These are phyloP conservation scores for Andrena hattorfiana DNA, from an alignment of 2,888 invertebrate species.

Conservation along the genomic window DNA sequence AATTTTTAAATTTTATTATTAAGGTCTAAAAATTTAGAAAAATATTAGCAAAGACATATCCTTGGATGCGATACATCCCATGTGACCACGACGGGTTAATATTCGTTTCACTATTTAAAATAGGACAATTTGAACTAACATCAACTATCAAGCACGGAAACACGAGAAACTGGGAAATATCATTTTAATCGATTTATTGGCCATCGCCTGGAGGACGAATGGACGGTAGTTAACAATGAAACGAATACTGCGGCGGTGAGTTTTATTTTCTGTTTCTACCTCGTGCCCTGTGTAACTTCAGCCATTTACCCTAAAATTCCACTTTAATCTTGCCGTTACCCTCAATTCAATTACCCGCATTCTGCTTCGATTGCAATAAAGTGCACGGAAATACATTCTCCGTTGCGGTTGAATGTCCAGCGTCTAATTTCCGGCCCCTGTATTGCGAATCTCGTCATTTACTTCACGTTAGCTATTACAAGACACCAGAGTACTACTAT, in stretches of 20 bases:
- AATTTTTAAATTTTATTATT: too few relatives aligned
- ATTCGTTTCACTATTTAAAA: too few relatives aligned
- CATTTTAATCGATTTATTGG: background rate
- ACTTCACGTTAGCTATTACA: background rate
- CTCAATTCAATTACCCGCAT: conserved; percentile 45
- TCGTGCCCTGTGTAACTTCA: background rate
- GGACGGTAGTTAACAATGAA: background rate
- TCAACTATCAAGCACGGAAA: too few relatives aligned
- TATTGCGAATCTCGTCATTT: conserved; percentile 34
- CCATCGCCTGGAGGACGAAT: background rate
- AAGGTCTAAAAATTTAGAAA: too few relatives aligned
- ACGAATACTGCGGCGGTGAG: background rate
- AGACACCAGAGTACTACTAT: background rate
- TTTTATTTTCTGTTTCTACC: background rate
- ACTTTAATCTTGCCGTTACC: conserved; percentile 15
- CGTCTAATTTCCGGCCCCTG: conserved; percentile 41
- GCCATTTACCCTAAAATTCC: conserved; percentile 19
- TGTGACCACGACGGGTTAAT: too few relatives aligned
- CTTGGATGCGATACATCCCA: too few relatives aligned
- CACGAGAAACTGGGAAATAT: background rate
- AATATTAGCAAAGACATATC: too few relatives aligned
- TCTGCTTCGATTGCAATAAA: conserved; percentile 39
- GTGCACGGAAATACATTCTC: conserved; percentile 38
- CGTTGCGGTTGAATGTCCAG: conserved; percentile 32
- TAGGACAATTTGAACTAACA: too few relatives aligned